Conservation (phyloP, 2,113 vertebrate genomes). For the Gallinago undulata region DNA sequence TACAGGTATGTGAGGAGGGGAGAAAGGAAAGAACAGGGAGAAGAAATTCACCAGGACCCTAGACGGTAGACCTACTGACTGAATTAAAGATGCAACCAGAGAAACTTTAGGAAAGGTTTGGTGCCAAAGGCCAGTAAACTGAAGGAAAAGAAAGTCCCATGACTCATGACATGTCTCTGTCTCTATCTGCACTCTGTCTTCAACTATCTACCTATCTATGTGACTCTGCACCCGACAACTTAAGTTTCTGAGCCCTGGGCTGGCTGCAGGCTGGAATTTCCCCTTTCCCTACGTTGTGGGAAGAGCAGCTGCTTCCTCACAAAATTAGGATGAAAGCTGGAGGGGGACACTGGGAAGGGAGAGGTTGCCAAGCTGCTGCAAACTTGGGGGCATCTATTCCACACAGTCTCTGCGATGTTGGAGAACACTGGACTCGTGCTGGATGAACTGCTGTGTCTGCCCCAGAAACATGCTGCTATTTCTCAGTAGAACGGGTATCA, state of each 20-base stretch:
- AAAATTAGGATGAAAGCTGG: not conserved
- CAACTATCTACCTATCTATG: not conserved
- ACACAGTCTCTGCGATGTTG: not conserved
- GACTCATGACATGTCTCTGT: not conserved
- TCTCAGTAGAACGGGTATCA: not conserved
- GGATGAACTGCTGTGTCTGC: not conserved
- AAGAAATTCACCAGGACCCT: not conserved
- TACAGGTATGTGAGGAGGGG: not conserved
- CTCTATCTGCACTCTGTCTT: not conserved
- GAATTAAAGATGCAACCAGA: not conserved
- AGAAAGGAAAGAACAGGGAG: not conserved
- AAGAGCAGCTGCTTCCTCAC: not conserved
- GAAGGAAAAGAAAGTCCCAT: not conserved
- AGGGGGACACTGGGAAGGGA: not conserved
- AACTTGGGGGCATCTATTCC: no score
- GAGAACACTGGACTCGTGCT: not conserved
- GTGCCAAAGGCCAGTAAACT: not conserved
- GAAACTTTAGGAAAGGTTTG: not conserved
- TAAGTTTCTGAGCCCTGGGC: not conserved
- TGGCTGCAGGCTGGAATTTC: not conserved
- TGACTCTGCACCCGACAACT: not conserved
- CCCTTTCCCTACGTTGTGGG: not conserved
- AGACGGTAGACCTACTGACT: rapidly evolving
- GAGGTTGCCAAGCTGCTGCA: not conserved
- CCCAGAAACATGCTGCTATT: not conserved